These are phyloP conservation scores for Hypotaenidia okinawae DNA, from an alignment of 2,797 vertebrate genomes.

Conservation along the genomic window DNA sequence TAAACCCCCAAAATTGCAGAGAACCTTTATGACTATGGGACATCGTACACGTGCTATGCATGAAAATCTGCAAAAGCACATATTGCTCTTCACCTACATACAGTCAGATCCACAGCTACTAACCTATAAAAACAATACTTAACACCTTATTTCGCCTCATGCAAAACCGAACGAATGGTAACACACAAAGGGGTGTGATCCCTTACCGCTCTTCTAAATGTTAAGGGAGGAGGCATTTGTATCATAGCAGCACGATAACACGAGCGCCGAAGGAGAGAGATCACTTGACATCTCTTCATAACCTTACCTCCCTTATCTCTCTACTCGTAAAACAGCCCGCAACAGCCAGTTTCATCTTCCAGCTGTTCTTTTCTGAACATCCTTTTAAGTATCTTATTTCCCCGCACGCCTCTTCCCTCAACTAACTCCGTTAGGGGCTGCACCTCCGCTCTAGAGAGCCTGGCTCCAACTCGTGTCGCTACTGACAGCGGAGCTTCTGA, in stretches of 20 bases:
- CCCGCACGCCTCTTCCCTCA: background rate
- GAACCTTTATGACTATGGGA: background rate
- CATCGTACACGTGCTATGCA: rapidly evolving
- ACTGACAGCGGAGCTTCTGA: background rate
- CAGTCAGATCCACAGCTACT: background rate
- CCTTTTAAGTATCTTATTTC: background rate
- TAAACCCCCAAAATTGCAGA: background rate
- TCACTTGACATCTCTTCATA: background rate
- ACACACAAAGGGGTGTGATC: rapidly evolving
- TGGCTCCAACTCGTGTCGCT: background rate
- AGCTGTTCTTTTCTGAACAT: background rate
- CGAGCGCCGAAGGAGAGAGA: background rate
- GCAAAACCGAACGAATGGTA: background rate
- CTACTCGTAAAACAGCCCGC: background rate
- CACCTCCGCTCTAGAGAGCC: background rate
- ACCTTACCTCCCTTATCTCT: background rate
- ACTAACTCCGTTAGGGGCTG: too few relatives aligned
- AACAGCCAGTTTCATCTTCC: background rate
- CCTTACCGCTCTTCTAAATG: background rate
- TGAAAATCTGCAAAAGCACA: background rate
- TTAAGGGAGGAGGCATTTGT: background rate
- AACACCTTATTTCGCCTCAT: background rate
- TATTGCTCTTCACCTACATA: rapidly evolving
- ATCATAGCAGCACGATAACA: rapidly evolving
- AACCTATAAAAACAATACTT: background rate